phyloP scores from a whole-genome alignment of 35 echinoderm and acorn worm species.

The Eucidaris tribuloides region DNA sequence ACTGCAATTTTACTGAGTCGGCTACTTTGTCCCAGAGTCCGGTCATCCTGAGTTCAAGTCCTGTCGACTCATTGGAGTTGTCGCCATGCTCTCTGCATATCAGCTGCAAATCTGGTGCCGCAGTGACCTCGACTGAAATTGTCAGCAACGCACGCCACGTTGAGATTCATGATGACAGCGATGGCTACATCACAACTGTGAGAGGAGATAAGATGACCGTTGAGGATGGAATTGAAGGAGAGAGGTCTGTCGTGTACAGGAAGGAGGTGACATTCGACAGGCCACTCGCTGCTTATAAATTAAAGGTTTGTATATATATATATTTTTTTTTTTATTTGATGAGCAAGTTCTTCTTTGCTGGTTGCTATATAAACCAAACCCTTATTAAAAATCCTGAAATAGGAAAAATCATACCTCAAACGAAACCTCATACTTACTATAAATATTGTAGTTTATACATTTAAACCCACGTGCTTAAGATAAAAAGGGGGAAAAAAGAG shows the following conservation, averaged over 20 bases:
- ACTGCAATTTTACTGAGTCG: no score
- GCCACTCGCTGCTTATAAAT: not conserved
- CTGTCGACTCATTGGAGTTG: not conserved
- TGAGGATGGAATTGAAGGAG: not conserved
- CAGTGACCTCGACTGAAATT: not conserved
- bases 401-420: no score
- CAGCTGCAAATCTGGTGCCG: not conserved
- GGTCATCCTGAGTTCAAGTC: no score
- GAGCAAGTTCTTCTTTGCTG: no score
- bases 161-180: not conserved
- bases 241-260: not conserved
- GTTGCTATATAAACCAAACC: no score
- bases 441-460: no score
- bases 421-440: no score
- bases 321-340: no score
- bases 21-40: no score
- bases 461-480: no score
- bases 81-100: not conserved
- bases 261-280: not conserved
- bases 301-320: conserved; percentile 19
- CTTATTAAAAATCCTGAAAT: no score
- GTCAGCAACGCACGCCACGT: conserved; percentile 1
- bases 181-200: conserved; percentile 1
- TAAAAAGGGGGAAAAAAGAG: no score
- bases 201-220: not conserved